phyloP scores from a whole-genome alignment of 2,888 invertebrate species.

The Tuberolachnus salignus region DNA sequence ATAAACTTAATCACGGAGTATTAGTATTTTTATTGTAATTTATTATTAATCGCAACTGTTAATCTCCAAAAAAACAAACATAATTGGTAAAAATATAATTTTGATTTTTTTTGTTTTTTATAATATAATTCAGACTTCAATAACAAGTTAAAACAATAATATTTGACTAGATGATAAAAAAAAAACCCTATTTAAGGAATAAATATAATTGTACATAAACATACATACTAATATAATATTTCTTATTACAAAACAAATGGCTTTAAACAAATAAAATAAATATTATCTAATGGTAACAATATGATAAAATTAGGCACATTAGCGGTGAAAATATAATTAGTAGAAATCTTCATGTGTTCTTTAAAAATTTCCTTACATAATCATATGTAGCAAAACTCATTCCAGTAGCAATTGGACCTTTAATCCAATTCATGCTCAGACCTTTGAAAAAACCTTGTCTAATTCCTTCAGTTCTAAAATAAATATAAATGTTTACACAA shows the following conservation, averaged over 20 bases:
- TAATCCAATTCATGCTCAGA: conserved; percentile 99
- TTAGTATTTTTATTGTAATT: too few species aligned
- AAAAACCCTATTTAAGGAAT: not conserved
- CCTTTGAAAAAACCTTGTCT: conserved; percentile 94
- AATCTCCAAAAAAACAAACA: too few species aligned
- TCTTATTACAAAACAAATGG: conserved; percentile 4
- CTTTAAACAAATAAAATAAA: conserved; percentile 33
- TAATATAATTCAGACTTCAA: not conserved
- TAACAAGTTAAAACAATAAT: conserved; percentile 1
- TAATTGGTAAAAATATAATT: too few species aligned
- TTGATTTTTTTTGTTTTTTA: not conserved
- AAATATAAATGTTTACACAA: not conserved
- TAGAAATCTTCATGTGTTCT: conserved; percentile 38
- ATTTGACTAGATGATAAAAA: conserved; percentile 43
- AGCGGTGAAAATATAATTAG: conserved; percentile 18
- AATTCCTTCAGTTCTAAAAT: conserved; percentile 82
- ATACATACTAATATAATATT: not conserved
- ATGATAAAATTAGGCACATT: conserved; percentile 34
- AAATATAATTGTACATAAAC: not conserved
- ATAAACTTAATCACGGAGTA: too few species aligned
- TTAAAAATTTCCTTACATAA: conserved; percentile 67
- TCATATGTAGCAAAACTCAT: conserved; percentile 97
- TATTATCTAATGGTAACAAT: conserved; percentile 36
- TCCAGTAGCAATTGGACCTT: conserved; percentile 88
- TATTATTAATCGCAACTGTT: too few species aligned